Conservation (phyloP, 2,888 invertebrate genomes). For the Standfussiana lucernea region DNA sequence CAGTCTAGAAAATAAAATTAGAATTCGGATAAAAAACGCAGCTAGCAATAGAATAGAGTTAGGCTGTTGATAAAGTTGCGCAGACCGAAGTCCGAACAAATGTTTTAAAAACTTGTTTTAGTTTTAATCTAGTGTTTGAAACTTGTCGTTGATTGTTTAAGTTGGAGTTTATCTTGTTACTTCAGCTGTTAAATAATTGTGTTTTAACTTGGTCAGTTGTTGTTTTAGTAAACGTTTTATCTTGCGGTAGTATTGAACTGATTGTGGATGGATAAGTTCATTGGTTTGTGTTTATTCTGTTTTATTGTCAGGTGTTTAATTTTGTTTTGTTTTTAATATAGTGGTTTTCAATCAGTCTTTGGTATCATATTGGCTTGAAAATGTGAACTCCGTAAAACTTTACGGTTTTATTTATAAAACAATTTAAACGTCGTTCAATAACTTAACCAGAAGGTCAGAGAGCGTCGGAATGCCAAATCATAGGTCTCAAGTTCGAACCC, state of each 20-base stretch:
- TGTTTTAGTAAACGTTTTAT: constrained; percentile 19
- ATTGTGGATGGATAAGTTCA: constrained; percentile 1
- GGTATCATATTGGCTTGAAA: neutral
- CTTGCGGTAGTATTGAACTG: neutral
- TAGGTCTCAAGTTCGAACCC: too few relatives aligned
- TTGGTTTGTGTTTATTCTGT: neutral
- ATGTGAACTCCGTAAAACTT: neutral
- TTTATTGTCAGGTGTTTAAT: neutral
- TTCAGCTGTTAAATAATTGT: constrained; percentile 53
- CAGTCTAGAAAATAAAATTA: neutral
- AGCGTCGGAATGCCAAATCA: too few relatives aligned
- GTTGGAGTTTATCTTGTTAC: constrained; percentile 46
- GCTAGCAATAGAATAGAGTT: constrained; percentile 11
- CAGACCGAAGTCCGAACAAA: constrained; percentile 23
- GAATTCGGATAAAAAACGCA: constrained; percentile 2
- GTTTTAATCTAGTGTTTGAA: constrained; percentile 50
- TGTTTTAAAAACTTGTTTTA: constrained; percentile 31
- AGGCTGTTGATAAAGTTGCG: constrained; percentile 35
- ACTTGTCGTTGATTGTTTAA: constrained; percentile 38
- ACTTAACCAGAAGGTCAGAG: too few relatives aligned
- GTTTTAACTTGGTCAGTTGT: constrained; percentile 30
- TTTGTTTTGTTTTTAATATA: neutral
- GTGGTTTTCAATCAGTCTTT: neutral
- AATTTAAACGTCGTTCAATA: neutral
- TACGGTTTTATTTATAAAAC: neutral